These are phyloP conservation scores for Drepana falcataria DNA, from an alignment of 2,888 invertebrate species.

Conservation along the genomic window DNA sequence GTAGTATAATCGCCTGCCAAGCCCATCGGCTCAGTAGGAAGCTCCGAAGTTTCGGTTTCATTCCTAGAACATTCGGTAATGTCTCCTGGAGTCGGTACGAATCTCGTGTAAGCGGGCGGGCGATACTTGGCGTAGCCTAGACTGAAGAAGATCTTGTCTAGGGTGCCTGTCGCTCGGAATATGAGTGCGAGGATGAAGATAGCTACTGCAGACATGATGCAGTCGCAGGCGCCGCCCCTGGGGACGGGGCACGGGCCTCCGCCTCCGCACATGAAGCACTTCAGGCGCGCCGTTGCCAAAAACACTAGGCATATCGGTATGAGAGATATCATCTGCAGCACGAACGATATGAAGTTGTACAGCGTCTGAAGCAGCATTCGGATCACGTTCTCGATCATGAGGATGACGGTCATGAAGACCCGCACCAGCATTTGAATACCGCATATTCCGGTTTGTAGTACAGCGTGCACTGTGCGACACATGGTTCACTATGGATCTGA, in stretches of 20 bases:
- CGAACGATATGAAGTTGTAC: slow-evolving; percentile 61
- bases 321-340: slow-evolving; percentile 57
- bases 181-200: slow-evolving; percentile 50
- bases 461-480: slow-evolving; percentile 58
- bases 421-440: slow-evolving; percentile 59
- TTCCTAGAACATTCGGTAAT: slow-evolving; percentile 53
- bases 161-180: slow-evolving; percentile 52
- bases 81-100: slow-evolving; percentile 47
- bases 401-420: slow-evolving; percentile 59
- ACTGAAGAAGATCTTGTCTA: slow-evolving; percentile 56
- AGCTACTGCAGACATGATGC: slow-evolving; percentile 50
- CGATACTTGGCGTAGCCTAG: slow-evolving; percentile 52
- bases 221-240: slow-evolving; percentile 55
- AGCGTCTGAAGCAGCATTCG: slow-evolving; percentile 57
- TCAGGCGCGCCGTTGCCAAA: slow-evolving; percentile 47
- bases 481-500: slow-evolving; percentile 36
- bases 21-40: background rate
- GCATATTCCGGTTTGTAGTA: slow-evolving; percentile 51
- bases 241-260: slow-evolving; percentile 53
- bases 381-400: slow-evolving; percentile 63
- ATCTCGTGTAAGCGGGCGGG: slow-evolving; percentile 20
- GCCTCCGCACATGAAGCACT: slow-evolving; percentile 60
- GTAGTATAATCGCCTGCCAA: too few relatives aligned
- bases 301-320: slow-evolving; percentile 62
- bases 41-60: slow-evolving; percentile 23